phyloP scores from a whole-genome alignment of 2,888 invertebrate species.

The Metacarcinus magister region DNA sequence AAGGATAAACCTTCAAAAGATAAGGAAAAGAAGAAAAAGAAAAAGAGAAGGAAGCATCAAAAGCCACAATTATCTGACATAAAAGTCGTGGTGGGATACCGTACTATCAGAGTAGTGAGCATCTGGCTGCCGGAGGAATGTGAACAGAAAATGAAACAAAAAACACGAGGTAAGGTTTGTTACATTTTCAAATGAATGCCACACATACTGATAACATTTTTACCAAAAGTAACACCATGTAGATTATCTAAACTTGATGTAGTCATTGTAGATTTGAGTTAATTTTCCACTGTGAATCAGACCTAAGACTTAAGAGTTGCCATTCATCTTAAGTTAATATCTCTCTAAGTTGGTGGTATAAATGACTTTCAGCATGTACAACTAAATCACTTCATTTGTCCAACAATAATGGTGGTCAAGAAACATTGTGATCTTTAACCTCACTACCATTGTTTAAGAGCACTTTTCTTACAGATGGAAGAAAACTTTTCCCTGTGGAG shows the following conservation, averaged over 20 bases:
- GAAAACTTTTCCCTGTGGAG: background rate
- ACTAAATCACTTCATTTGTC: too few species aligned
- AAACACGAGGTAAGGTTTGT: background rate
- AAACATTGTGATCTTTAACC: too few species aligned
- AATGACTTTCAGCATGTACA: background rate
- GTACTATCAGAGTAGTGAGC: background rate
- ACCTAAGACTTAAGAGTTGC: too few species aligned
- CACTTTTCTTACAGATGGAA: background rate
- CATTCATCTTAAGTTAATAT: too few species aligned
- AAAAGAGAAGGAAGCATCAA: background rate
- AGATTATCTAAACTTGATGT: too few species aligned
- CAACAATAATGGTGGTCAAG: too few species aligned
- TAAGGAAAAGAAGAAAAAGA: background rate
- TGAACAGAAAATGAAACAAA: background rate
- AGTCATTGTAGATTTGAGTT: too few species aligned
- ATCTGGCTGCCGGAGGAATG: constrained; percentile 50
- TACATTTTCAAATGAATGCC: background rate
- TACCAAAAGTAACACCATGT: background rate
- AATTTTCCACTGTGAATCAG: too few species aligned
- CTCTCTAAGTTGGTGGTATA: background rate
- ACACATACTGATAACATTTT: too few species aligned
- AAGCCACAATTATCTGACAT: background rate
- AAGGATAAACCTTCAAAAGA: background rate
- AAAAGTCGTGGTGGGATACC: background rate
- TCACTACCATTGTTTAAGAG: background rate